A percentile compares a stretch with the other conserved stretches of the same genome.
phyloP scores from a whole-genome alignment of 2,888 invertebrate species.

The Nebria salina region DNA sequence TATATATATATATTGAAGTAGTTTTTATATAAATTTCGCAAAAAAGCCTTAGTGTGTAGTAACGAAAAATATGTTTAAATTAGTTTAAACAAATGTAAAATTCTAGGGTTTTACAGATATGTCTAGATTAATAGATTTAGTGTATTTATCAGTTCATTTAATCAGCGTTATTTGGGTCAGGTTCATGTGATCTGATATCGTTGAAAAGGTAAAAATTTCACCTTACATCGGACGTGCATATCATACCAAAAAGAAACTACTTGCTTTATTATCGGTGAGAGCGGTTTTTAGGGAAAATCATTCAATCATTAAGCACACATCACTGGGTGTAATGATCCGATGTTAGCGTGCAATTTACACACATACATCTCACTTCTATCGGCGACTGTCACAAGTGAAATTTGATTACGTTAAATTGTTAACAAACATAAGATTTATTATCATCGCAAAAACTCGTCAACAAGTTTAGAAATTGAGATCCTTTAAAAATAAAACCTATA shows the following conservation, averaged over 20 bases:
- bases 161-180: not conserved
- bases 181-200: not conserved
- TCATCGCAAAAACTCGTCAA: not conserved
- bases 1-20: too few relatives aligned
- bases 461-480: not conserved
- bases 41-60: too few relatives aligned
- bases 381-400: not conserved
- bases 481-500: too few relatives aligned
- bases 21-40: too few relatives aligned
- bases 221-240: not conserved
- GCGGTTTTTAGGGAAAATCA: not conserved
- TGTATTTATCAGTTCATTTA: not conserved
- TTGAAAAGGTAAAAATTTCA: not conserved
- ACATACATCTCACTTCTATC: not conserved
- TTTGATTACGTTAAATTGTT: not conserved
- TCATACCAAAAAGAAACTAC: constrained; percentile 1
- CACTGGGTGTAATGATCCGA: not conserved
- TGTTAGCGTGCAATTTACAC: not conserved
- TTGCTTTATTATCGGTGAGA: not conserved
- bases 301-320: not conserved
- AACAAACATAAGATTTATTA: not conserved
- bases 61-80: not conserved
- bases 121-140: not conserved
- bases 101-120: not conserved
- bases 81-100: not conserved